Conservation (phyloP, 2,888 invertebrate genomes). For the Belgica antarctica region DNA sequence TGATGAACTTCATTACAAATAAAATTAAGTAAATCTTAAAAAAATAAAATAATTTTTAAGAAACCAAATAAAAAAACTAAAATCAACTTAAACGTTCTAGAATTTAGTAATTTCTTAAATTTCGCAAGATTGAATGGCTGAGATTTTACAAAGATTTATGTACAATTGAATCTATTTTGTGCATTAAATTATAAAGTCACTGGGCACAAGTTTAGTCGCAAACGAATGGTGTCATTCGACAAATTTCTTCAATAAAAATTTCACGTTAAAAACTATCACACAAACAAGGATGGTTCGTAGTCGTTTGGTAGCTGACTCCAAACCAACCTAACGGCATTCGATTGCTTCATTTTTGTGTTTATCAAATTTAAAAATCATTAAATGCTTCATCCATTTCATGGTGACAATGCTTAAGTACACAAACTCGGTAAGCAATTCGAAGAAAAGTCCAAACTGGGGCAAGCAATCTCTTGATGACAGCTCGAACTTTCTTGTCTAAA, state of each 20-base stretch:
- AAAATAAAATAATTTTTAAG: conserved; percentile 6
- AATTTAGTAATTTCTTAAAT: background rate
- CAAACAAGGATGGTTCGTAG: background rate
- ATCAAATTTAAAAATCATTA: background rate
- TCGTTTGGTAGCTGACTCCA: no score
- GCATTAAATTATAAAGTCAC: conserved; percentile 12
- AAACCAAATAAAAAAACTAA: background rate
- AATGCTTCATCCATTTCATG: conserved; percentile 4
- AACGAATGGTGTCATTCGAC: background rate
- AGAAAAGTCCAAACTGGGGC: background rate
- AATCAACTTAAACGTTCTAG: background rate
- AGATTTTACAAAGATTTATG: background rate
- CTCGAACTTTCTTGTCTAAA: conserved; percentile 17
- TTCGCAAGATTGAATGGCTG: conserved; percentile 18
- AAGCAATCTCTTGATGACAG: no score
- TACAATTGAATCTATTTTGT: background rate
- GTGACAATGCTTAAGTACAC: conserved; percentile 1
- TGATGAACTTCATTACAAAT: background rate
- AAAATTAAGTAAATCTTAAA: conserved; percentile 13
- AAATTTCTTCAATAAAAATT: background rate
- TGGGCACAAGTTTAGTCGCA: conserved; percentile 25
- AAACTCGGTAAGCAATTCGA: background rate
- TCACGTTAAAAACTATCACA: conserved; percentile 13
- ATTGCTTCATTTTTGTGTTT: background rate
- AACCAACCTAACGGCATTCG: no score